phyloP scores from a whole-genome alignment of 1,140 invertebrate genomes.

The Saxidomus purpurata region DNA sequence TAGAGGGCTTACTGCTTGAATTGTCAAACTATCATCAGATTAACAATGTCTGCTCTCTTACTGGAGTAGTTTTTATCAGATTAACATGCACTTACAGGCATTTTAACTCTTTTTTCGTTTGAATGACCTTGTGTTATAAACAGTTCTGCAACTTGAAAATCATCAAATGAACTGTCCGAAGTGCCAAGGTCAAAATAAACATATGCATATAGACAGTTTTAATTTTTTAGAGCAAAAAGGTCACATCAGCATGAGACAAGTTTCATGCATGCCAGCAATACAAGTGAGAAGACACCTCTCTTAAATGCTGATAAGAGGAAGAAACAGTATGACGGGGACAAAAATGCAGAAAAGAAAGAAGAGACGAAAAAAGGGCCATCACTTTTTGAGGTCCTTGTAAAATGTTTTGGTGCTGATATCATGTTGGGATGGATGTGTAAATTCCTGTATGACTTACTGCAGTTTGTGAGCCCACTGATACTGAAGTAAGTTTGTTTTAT shows the following conservation, averaged over 20 bases:
- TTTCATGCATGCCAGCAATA: neutral
- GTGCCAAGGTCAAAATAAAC: no score
- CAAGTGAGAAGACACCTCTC: slow-evolving; percentile 68
- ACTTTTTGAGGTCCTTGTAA: slow-evolving; percentile 77
- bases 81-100: no score
- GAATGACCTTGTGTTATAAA: no score
- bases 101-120: no score
- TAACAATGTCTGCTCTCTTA: no score
- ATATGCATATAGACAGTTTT: no score
- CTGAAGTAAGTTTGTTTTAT: slow-evolving; percentile 74
- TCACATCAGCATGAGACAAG: slow-evolving; percentile 1
- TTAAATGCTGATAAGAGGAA: neutral
- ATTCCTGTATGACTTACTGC: slow-evolving; percentile 80
- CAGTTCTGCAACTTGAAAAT: no score
- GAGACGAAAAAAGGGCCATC: slow-evolving; percentile 74
- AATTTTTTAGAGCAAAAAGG: slow-evolving; percentile 2
- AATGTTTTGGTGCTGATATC: slow-evolving; percentile 76
- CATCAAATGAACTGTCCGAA: no score
- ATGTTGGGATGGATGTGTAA: slow-evolving; percentile 79
- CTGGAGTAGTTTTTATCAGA: no score
- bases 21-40: no score
- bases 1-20: no score
- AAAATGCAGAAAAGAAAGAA: slow-evolving; percentile 50
- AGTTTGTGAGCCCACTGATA: slow-evolving; percentile 81
- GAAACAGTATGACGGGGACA: slow-evolving; percentile 28